Evolutionary conservation across 2,797 vertebrate species (phyloP).

Genomic region (Platyrinchus mystaceus): DNA sequence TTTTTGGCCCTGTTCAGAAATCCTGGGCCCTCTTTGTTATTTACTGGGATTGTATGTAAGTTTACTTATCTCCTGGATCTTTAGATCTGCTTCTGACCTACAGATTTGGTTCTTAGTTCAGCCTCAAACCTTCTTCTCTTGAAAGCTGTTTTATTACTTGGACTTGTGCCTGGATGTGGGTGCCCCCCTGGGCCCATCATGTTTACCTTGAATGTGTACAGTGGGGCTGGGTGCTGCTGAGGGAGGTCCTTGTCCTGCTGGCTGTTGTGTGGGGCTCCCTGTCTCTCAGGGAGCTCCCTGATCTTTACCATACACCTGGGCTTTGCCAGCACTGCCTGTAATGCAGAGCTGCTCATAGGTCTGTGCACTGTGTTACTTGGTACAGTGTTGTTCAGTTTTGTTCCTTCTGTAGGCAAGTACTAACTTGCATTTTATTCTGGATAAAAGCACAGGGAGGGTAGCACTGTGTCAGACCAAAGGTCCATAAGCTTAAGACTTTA

Average conservation of each 20-base stretch:
- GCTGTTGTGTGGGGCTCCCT: neutral
- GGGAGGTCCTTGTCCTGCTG: neutral
- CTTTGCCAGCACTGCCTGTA: neutral
- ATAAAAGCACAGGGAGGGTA: neutral
- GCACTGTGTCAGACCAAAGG: neutral
- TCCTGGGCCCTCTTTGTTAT: rapidly evolving
- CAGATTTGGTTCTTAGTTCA: neutral
- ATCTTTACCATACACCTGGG: rapidly evolving
- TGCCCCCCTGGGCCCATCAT: neutral
- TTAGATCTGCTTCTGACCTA: rapidly evolving
- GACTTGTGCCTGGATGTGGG: neutral
- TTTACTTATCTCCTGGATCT: rapidly evolving
- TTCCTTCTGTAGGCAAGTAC: neutral
- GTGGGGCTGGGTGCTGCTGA: neutral
- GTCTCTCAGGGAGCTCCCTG: neutral
- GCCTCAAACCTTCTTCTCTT: rapidly evolving
- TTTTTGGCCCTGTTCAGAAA: rapidly evolving
- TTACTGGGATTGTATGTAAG: rapidly evolving
- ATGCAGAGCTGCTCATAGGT: neutral
- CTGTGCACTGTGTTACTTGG: neutral
- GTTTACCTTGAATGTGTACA: neutral
- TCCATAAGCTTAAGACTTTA: neutral
- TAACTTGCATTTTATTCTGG: neutral
- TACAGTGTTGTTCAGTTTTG: rapidly evolving
- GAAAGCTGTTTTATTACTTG: neutral